These are phyloP conservation scores for Ormyrus rosae DNA, from an alignment of 2,888 invertebrate species.

Conservation along the genomic window DNA sequence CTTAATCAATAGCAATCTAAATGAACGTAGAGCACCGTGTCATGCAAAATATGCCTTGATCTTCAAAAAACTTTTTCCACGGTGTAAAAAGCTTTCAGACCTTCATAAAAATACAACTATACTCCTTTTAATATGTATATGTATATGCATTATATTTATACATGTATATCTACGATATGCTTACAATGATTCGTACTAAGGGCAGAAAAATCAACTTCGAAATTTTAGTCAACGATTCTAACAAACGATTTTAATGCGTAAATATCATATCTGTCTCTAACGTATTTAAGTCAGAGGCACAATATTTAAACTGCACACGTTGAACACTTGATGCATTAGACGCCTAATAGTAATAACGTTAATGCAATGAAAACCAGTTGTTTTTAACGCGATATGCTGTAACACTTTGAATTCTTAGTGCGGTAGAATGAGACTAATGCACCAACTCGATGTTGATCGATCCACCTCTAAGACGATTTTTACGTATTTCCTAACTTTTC, in stretches of 20 bases:
- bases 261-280: slow-evolving; percentile 42
- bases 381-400: slow-evolving; percentile 13
- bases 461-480: slow-evolving; percentile 43
- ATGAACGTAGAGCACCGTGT: slow-evolving; percentile 43
- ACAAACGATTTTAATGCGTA: slow-evolving; percentile 32
- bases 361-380: slow-evolving; percentile 41
- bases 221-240: slow-evolving; percentile 40
- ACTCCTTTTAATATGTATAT: slow-evolving; percentile 51
- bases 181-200: slow-evolving; percentile 46
- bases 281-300: slow-evolving; percentile 35
- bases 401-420: slow-evolving; percentile 28
- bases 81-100: slow-evolving; percentile 34
- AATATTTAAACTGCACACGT: slow-evolving; percentile 43
- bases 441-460: slow-evolving; percentile 53
- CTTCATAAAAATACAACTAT: slow-evolving; percentile 56
- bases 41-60: slow-evolving; percentile 39
- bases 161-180: slow-evolving; percentile 51
- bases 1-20: slow-evolving; percentile 39
- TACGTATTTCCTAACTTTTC: slow-evolving; percentile 41
- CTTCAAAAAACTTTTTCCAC: slow-evolving; percentile 16
- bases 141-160: slow-evolving; percentile 51
- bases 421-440: slow-evolving; percentile 48
- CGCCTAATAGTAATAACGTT: slow-evolving; percentile 23
- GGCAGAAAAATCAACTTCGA: slow-evolving; percentile 54
- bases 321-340: slow-evolving; percentile 46